Evolutionary conservation across 2,888 invertebrate species (phyloP).

Genomic region (Eupithecia pulchellata): DNA sequence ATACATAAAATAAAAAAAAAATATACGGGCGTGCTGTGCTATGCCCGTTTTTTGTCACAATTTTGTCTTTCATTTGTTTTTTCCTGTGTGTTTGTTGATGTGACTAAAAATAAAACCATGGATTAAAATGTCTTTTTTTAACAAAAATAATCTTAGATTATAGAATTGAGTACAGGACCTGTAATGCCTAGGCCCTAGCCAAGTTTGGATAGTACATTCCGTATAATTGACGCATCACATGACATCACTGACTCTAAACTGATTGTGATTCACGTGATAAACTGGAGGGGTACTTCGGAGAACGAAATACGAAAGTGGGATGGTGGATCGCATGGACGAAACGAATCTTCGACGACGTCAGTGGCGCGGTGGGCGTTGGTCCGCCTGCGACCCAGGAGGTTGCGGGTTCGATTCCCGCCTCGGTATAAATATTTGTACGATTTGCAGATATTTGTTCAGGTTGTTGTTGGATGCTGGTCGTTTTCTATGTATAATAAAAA

Average conservation of each 20-base stretch:
- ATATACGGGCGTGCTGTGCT: no score
- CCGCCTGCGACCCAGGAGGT: no score
- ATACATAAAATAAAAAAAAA: neutral
- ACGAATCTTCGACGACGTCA: neutral
- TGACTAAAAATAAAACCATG: no score
- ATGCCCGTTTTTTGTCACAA: no score
- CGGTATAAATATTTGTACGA: no score
- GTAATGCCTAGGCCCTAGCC: conserved; percentile 5
- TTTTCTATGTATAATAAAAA: no score
- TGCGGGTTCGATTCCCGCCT: no score
- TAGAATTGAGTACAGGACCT: conserved; percentile 1
- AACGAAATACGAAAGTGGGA: neutral
- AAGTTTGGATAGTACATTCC: conserved; percentile 24
- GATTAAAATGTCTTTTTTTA: neutral
- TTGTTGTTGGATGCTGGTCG: no score
- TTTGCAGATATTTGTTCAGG: no score
- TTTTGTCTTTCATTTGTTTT: no score
- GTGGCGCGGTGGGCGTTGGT: no score
- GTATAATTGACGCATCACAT: conserved; percentile 34
- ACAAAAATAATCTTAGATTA: neutral
- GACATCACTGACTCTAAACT: conserved; percentile 23
- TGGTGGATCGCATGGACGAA: neutral
- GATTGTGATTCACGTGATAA: conserved; percentile 20
- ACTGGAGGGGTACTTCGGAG: neutral
- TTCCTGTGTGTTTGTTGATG: no score